phyloP scores from a whole-genome alignment of 2,113 vertebrate genomes.

The Plestiodon gilberti region DNA sequence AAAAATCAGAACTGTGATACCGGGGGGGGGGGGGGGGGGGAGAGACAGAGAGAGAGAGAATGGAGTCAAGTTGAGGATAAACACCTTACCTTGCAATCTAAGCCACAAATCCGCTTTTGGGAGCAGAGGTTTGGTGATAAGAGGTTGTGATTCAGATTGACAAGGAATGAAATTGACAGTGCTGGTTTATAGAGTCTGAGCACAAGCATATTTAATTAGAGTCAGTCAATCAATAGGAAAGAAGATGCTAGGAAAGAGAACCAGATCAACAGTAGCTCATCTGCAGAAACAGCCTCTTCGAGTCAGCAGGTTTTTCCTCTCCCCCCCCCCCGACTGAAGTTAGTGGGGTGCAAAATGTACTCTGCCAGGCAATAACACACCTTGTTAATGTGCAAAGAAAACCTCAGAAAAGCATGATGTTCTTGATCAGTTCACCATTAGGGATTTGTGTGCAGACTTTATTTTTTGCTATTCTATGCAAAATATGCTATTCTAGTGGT shows the following conservation, averaged over 20 bases:
- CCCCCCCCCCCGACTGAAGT: not conserved
- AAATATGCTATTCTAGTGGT: too few species aligned
- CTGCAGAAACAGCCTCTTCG: conserved; percentile 26
- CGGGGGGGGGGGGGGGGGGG: conserved; percentile 21
- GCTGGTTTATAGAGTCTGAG: conserved; percentile 32
- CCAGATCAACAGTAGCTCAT: not conserved
- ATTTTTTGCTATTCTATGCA: not conserved
- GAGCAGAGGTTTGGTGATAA: conserved; percentile 19
- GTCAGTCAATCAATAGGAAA: conserved; percentile 34
- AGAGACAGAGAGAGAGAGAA: conserved; percentile 32
- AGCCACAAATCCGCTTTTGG: conserved; percentile 51
- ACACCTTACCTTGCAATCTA: conserved; percentile 45
- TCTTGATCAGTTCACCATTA: not conserved
- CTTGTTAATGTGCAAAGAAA: not conserved
- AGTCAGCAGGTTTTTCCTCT: not conserved
- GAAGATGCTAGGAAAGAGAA: conserved; percentile 16
- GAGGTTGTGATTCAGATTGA: conserved; percentile 25
- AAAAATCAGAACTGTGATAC: conserved; percentile 38
- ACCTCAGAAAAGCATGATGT: not conserved
- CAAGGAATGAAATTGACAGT: conserved; percentile 45
- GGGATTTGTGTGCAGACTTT: not conserved
- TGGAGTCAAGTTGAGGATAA: conserved; percentile 40
- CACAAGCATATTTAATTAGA: conserved; percentile 36
- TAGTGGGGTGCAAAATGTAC: not conserved
- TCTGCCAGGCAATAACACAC: not conserved